Percentiles rank a stretch among this genome's conserved stretches.
Conservation (phyloP, 2,888 invertebrate genomes). For the Crepidodera aurea region DNA sequence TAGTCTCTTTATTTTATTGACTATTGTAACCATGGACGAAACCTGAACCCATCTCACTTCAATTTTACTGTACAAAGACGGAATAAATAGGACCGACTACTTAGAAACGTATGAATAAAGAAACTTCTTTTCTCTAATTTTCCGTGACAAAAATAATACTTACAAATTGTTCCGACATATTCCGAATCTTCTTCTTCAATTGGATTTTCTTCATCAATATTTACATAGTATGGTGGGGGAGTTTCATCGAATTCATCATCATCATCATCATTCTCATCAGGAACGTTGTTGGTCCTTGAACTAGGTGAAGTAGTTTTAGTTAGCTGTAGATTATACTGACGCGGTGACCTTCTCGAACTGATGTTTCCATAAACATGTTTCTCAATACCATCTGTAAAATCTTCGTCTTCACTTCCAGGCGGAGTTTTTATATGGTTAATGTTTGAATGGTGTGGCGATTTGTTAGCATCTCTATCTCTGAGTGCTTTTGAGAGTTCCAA, state of each 20-base stretch:
- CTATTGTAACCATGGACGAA: too few relatives aligned
- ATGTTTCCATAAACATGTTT: not conserved
- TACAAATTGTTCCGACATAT: too few relatives aligned
- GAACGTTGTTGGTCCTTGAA: not conserved
- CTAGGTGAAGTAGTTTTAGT: not conserved
- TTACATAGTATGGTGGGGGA: not conserved
- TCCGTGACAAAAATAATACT: too few relatives aligned
- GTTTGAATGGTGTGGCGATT: not conserved
- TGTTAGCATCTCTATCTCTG: not conserved
- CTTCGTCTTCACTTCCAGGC: not conserved
- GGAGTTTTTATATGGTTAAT: not conserved
- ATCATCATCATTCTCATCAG: not conserved
- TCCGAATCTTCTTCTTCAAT: not conserved
- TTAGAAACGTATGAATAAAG: too few relatives aligned
- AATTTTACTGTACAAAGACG: too few relatives aligned
- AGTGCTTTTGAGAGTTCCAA: not conserved
- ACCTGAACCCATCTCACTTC: too few relatives aligned
- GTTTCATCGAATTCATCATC: not conserved
- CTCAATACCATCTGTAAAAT: not conserved
- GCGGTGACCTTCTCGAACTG: not conserved
- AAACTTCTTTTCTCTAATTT: too few relatives aligned
- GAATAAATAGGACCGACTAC: too few relatives aligned
- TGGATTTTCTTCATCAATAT: not conserved
- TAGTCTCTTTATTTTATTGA: too few relatives aligned
- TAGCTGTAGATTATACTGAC: not conserved